phyloP scores from a whole-genome alignment of 23 tunicate species.

The Botrylloides violaceus region DNA sequence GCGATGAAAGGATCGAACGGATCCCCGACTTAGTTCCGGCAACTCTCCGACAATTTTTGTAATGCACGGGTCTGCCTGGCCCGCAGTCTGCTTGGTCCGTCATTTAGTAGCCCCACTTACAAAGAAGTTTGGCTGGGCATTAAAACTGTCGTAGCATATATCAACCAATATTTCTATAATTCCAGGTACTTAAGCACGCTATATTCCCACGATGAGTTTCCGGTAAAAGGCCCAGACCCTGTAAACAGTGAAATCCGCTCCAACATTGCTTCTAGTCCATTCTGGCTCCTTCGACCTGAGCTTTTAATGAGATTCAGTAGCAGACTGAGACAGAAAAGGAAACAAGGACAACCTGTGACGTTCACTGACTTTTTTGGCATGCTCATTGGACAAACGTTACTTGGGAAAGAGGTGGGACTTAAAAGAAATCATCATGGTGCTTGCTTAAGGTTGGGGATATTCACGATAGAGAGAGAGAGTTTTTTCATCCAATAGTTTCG shows the following conservation, averaged over 20 bases:
- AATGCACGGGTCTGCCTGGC: too few species aligned
- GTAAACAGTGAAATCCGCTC: constrained; percentile 35
- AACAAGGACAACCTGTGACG: constrained; percentile 63
- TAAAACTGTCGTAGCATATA: too few species aligned
- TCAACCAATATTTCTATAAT: too few species aligned
- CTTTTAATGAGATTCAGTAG: constrained; percentile 50
- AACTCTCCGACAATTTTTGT: too few species aligned
- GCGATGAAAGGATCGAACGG: too few species aligned
- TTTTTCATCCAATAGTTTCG: too few species aligned
- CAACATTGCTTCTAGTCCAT: constrained; percentile 32
- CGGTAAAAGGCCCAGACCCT: constrained; percentile 26
- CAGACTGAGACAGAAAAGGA: constrained; percentile 37
- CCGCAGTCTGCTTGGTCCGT: too few species aligned
- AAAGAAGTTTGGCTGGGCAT: too few species aligned
- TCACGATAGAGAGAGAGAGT: too few species aligned
- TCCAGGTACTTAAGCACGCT: constrained; percentile 64
- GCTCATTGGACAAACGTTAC: constrained; percentile 55
- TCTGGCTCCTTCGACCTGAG: constrained; percentile 49
- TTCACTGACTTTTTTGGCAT: constrained; percentile 78
- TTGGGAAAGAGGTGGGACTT: constrained; percentile 33
- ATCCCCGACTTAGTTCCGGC: too few species aligned
- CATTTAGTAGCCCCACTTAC: too few species aligned
- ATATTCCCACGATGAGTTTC: constrained; percentile 50
- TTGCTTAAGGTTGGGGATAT: too few species aligned
- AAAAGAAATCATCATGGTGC: not conserved